Percentiles rank a stretch among this genome's conserved stretches.
phyloP scores from a whole-genome alignment of 2,113 vertebrate species.

The Hiodon alosoides region DNA sequence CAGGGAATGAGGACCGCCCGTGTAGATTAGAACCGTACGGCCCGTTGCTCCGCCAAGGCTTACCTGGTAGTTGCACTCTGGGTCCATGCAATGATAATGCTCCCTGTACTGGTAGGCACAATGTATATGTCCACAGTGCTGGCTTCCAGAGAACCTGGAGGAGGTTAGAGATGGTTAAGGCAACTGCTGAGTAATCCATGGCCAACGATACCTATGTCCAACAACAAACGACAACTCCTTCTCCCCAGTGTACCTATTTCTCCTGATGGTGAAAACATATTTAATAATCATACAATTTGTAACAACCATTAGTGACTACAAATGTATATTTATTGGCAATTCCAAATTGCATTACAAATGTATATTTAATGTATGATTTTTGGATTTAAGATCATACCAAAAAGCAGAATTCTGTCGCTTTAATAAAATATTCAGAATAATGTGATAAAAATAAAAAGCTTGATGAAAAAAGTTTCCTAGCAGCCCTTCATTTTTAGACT shows the following conservation, averaged over 20 bases:
- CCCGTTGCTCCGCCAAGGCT: conserved; percentile 34
- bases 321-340: no score
- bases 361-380: no score
- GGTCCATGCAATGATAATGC: conserved; percentile 98
- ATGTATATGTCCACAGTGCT: conserved; percentile 96
- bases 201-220: not conserved
- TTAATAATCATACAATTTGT: no score
- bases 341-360: no score
- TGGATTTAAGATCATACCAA: no score
- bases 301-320: no score
- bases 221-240: no score
- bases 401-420: no score
- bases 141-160: conserved; percentile 93
- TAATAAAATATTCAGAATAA: no score
- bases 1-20: not conserved
- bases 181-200: not conserved
- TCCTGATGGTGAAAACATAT: no score
- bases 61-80: conserved; percentile 99
- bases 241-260: no score
- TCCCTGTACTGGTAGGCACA: conserved; percentile 98
- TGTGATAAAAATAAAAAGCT: no score
- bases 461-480: not conserved
- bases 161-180: conserved; percentile 18
- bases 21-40: not conserved
- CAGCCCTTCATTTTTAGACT: not conserved